phyloP scores from a whole-genome alignment of 2,113 vertebrate species.

The Ammodytes dubius region DNA sequence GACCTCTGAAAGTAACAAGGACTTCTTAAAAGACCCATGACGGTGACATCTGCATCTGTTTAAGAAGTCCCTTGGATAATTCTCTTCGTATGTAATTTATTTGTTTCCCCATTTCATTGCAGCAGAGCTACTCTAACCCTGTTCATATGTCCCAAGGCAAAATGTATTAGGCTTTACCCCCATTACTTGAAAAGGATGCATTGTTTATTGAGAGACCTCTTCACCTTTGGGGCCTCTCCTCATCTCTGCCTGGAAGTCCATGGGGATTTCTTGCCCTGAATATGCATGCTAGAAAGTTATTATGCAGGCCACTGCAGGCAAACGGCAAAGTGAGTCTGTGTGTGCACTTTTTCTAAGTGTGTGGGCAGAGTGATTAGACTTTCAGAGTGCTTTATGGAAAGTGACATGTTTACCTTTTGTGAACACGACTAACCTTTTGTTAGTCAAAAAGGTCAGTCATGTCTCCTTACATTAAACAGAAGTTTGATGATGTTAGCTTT shows the following conservation, averaged over 20 bases:
- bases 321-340: slow-evolving; percentile 29
- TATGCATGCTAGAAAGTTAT: slow-evolving; percentile 58
- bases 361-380: slow-evolving; percentile 2
- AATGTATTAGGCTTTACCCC: slow-evolving; percentile 26
- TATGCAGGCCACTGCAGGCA: slow-evolving; percentile 55
- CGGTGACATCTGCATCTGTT: background rate
- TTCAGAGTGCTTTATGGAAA: background rate
- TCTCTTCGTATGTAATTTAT: background rate
- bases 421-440: background rate
- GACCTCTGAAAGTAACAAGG: background rate
- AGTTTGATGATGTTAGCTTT: background rate
- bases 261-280: slow-evolving; percentile 51
- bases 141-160: slow-evolving; percentile 15
- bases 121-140: background rate
- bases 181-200: slow-evolving; percentile 43
- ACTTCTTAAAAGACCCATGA: background rate
- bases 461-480: slow-evolving; percentile 9
- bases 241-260: slow-evolving; percentile 47
- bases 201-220: slow-evolving; percentile 50
- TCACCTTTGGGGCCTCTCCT: slow-evolving; percentile 15
- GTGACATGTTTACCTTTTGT: slow-evolving; percentile 5
- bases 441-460: background rate
- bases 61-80: no score
- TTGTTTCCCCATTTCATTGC: slow-evolving; percentile 34
- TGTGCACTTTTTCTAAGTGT: slow-evolving; percentile 13